Conservation (phyloP, 2,113 vertebrate genomes). For the rabbit (Oryctolagus cuniculus) region mOryCun1.1 NC_091434.1:57072501-57073000, state of each 20-base stretch:
- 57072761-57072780: background rate
- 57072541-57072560: conserved; percentile 41
- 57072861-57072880: background rate
- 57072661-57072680: conserved; percentile 43
- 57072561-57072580: background rate
- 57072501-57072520: conserved; percentile 31
- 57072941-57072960: background rate
- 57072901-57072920: background rate
- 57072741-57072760: background rate
- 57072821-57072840: background rate
- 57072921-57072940: background rate
- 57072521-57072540: conserved; percentile 30
- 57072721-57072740: background rate
- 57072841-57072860: background rate
- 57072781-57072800: background rate
- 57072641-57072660: conserved; percentile 19
- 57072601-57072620: conserved; percentile 47
- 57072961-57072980: background rate
- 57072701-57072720: background rate
- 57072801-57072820: background rate
- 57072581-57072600: background rate
- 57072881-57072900: background rate
- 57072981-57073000: background rate
- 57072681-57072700: conserved; percentile 47
- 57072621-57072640: conserved; percentile 39